Percentiles rank a stretch among this genome's conserved stretches.
phyloP scores from a whole-genome alignment of 2,113 vertebrate genomes.

The Elephantulus edwardii region DNA sequence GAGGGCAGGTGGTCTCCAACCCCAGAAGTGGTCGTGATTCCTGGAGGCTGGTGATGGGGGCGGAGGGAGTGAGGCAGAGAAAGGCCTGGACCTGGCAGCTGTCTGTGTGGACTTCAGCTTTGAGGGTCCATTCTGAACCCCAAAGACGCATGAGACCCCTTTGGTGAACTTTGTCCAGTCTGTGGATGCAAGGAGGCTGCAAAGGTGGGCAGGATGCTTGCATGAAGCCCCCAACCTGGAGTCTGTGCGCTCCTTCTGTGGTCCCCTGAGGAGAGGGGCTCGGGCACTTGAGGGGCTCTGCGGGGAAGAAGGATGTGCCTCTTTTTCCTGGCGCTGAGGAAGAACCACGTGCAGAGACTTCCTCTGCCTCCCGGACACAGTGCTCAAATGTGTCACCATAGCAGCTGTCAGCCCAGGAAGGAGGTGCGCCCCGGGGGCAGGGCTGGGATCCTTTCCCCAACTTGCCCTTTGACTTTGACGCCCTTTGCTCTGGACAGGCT shows the following conservation, averaged over 20 bases:
- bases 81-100: neutral
- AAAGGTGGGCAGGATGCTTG: neutral
- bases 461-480: constrained; percentile 79
- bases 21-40: neutral
- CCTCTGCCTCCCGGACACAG: neutral
- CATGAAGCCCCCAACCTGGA: too few relatives aligned
- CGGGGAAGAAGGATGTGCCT: neutral
- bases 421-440: neutral
- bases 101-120: neutral
- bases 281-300: neutral
- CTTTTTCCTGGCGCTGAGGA: neutral
- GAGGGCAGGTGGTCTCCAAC: accelerated
- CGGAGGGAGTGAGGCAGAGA: neutral
- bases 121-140: neutral
- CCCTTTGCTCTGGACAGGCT: constrained; percentile 44
- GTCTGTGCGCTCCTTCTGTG: accelerated
- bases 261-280: accelerated
- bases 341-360: constrained; percentile 27
- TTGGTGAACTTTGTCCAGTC: neutral
- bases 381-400: constrained; percentile 63
- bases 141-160: neutral
- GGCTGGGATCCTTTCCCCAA: constrained; percentile 31
- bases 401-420: constrained; percentile 31
- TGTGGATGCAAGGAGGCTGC: neutral
- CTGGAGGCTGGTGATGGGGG: neutral